These are phyloP conservation scores for Hylaeus volcanicus DNA, from an alignment of 1,140 invertebrate species.

Conservation along the genomic window DNA sequence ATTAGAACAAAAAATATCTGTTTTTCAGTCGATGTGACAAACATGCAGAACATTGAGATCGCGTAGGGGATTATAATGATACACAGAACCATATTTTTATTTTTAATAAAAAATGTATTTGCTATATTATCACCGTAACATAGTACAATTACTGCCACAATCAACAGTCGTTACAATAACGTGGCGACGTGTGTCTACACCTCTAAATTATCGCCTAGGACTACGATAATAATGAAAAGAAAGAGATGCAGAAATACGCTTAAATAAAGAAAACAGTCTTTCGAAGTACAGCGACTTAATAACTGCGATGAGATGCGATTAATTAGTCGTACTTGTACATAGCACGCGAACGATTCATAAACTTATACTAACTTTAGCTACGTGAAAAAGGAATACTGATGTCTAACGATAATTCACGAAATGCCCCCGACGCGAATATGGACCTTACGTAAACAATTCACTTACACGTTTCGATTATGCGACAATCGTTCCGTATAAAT, in stretches of 20 bases:
- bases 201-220: conserved; percentile 47
- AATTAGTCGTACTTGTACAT: not conserved
- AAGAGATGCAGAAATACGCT: conserved; percentile 12
- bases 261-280: conserved; percentile 64
- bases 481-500: conserved; percentile 13
- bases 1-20: no score
- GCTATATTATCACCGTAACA: conserved; percentile 59
- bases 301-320: conserved; percentile 30
- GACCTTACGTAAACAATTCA: not conserved
- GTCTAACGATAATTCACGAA: conserved; percentile 41
- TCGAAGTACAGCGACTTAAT: conserved; percentile 44
- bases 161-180: conserved; percentile 48
- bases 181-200: conserved; percentile 17
- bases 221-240: conserved; percentile 45
- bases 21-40: no score
- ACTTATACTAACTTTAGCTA: conserved; percentile 52
- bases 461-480: not conserved
- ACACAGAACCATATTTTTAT: not conserved
- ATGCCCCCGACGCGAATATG: conserved; percentile 28
- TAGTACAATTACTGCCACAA: conserved; percentile 53
- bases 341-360: conserved; percentile 13
- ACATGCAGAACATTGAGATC: no score
- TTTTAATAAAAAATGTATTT: conserved; percentile 51
- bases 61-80: not conserved
- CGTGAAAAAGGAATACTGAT: conserved; percentile 55